Base-by-base conservation (phyloP, 1,140 invertebrate species). In the Propsilocerus akamusi region DNA sequence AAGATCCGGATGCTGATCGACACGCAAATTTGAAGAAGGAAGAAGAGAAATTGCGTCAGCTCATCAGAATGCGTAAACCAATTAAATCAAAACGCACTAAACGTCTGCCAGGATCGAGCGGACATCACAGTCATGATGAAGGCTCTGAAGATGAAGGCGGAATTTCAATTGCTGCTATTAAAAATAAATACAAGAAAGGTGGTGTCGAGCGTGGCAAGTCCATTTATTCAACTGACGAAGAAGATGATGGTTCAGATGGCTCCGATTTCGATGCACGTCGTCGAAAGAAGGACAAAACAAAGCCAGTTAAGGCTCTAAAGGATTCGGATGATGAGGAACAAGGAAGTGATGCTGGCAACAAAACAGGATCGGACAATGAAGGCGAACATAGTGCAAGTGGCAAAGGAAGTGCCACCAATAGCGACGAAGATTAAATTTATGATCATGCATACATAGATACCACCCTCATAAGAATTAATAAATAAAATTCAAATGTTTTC, bases 11-110 rank as follows among this genome's bases (percentile, higher is more conserved):
- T 63, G 81, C 85, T 30, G 85, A 95, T 61, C 76, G 88, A 61
- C 79, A 79, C 26, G 86, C 89, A 59, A 83, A 92, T 73, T 82
- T 96, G 2, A 63, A 91, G 80, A 93, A 94, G 81, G 93, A 97
- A 60, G 93, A 97, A 67, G 91, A 96, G 63, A 82, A 86, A 62
- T 60, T 96, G 2, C 73, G 86, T 51, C 87, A 91, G 52, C 83
- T 88, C 0, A 80, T 94, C 68, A 72, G 88, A 7, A 69, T 63
- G 57, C 49, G 70, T 74, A 59, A 76, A 73, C 28, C 67, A 74
- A 37, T 68, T 64, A 54, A 72, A 69, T 53, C 64, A 71, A 52
- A 80, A 61, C 61, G 69, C 65, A 48, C 70, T 64, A 59, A 86
- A 72, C 68, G 72, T 76, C 59, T 81, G 68, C 72, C 76, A 54